Percentiles rank a stretch among this genome's conserved stretches.
Evolutionary conservation across 1,140 invertebrate genomes (phyloP).

Genomic region (Camponotus pennsylvanicus): DNA sequence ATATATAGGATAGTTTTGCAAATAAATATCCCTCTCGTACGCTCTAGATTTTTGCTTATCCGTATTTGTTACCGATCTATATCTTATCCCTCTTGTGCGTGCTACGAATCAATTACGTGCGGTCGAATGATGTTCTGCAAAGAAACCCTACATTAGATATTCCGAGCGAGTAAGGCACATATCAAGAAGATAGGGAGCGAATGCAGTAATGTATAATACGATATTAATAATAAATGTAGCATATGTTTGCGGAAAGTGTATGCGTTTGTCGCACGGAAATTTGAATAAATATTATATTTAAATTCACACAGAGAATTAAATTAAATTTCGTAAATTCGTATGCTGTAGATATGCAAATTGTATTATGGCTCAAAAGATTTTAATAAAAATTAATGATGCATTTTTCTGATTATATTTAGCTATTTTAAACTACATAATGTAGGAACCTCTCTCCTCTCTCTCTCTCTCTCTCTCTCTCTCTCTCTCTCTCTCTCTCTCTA

Average conservation of each 20-base stretch:
- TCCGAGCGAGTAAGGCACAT: constrained; percentile 24
- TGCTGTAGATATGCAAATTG: too few species aligned
- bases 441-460: background rate
- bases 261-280: background rate
- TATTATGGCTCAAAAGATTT: background rate
- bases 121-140: constrained; percentile 22
- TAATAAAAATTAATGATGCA: background rate
- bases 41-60: constrained; percentile 34
- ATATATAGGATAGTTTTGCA: too few species aligned
- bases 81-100: constrained; percentile 25
- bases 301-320: background rate
- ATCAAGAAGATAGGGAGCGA: background rate
- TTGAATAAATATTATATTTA: background rate
- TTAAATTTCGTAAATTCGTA: constrained; percentile 1
- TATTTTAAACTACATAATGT: background rate
- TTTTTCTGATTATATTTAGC: background rate
- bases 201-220: constrained; percentile 2
- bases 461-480: too few species aligned
- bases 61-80: constrained; percentile 28
- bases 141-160: constrained; percentile 47
- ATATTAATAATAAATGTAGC: constrained; percentile 49
- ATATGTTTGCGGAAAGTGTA: background rate
- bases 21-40: too few species aligned
- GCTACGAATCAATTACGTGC: constrained; percentile 43
- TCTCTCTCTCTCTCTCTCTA: too few species aligned